phyloP scores from a whole-genome alignment of 2,888 invertebrate species.

The Abscondita cerata region DNA sequence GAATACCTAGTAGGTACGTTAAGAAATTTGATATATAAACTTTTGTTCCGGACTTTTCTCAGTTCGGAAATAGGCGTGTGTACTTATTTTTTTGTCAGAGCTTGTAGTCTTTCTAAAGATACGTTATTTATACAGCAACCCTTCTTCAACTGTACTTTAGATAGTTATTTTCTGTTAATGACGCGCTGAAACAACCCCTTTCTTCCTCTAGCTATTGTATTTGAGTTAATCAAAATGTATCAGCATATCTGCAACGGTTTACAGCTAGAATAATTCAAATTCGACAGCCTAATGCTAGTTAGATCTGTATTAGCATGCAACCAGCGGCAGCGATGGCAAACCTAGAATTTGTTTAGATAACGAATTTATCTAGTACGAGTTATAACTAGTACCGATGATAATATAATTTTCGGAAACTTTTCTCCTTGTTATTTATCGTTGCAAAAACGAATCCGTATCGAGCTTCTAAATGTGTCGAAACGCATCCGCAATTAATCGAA shows the following conservation, averaged over 20 bases:
- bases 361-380: slow-evolving; percentile 19
- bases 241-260: slow-evolving; percentile 18
- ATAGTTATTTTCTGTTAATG: not conserved
- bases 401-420: not conserved
- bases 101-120: not conserved
- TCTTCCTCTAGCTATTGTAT: not conserved
- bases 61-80: slow-evolving; percentile 8
- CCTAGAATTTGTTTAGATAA: slow-evolving; percentile 20
- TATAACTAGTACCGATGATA: slow-evolving; percentile 3
- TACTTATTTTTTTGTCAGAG: not conserved
- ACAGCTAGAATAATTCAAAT: slow-evolving; percentile 26
- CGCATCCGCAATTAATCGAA: slow-evolving; percentile 19
- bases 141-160: not conserved
- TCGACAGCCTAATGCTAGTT: slow-evolving; percentile 6
- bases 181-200: not conserved
- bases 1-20: too few species aligned
- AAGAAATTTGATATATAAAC: slow-evolving; percentile 3
- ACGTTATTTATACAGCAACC: not conserved
- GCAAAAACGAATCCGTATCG: slow-evolving; percentile 6
- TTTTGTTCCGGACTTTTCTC: not conserved
- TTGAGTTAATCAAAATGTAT: slow-evolving; percentile 3
- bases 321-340: slow-evolving; percentile 7
- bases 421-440: not conserved
- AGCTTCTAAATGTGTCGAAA: slow-evolving; percentile 20
- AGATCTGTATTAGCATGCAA: slow-evolving; percentile 3